Conservation (phyloP, 2,888 invertebrate species). For the Cantharis nigra region DNA sequence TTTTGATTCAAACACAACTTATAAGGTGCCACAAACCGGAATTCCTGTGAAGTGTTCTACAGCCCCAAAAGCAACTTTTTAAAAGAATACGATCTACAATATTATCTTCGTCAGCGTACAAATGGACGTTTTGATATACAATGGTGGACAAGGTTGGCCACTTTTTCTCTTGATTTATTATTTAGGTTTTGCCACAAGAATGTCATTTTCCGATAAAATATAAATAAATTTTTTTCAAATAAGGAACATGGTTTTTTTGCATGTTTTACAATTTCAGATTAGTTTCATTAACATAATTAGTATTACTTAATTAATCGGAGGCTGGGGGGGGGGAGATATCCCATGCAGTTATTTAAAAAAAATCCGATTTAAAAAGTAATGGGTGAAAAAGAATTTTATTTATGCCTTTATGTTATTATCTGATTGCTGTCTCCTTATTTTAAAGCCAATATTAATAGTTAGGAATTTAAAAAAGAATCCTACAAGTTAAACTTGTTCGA, state of each 20-base stretch:
- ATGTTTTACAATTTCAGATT: constrained; percentile 26
- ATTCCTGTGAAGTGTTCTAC: constrained; percentile 37
- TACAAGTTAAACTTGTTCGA: neutral
- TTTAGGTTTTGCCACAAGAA: constrained; percentile 24
- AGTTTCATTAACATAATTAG: constrained; percentile 29
- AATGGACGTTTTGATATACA: constrained; percentile 29
- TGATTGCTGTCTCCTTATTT: constrained; percentile 26
- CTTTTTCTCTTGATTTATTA: constrained; percentile 32
- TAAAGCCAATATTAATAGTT: constrained; percentile 21
- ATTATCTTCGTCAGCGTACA: constrained; percentile 17
- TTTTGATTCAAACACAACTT: constrained; percentile 23
- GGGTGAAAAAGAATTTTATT: neutral
- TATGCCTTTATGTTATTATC: constrained; percentile 13
- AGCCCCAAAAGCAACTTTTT: constrained; percentile 28
- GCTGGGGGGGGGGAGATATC: neutral
- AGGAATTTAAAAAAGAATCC: constrained; percentile 9
- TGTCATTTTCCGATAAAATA: constrained; percentile 26
- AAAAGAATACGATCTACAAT: constrained; percentile 20
- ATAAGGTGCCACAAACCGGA: constrained; percentile 38
- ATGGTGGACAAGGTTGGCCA: constrained; percentile 29
- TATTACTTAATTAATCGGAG: neutral
- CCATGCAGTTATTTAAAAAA: neutral
- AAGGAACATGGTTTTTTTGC: constrained; percentile 12
- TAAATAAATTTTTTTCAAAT: constrained; percentile 17
- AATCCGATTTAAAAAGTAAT: neutral